phyloP scores from a whole-genome alignment of 2,888 invertebrate species.

The Cheilosia variabilis region DNA sequence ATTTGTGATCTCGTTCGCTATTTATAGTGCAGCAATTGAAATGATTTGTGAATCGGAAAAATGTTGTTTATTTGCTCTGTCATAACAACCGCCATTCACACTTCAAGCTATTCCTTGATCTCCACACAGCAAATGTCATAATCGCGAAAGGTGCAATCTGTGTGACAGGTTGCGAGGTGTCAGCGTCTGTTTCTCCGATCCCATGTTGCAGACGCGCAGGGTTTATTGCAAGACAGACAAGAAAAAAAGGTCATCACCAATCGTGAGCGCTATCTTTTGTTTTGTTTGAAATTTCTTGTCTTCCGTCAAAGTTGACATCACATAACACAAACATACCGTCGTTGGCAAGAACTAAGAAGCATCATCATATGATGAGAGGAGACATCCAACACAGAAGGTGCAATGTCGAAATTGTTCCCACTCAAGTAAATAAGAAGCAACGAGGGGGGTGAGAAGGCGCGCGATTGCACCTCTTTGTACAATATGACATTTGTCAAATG shows the following conservation, averaged over 20 bases:
- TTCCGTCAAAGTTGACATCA: conserved; percentile 60
- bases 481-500: conserved; percentile 74
- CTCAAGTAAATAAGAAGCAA: not conserved
- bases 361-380: conserved; percentile 32
- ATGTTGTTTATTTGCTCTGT: conserved; percentile 27
- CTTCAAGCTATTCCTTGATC: conserved; percentile 5
- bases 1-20: conserved; percentile 42
- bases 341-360: conserved; percentile 45
- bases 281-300: conserved; percentile 2
- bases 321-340: conserved; percentile 15
- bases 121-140: conserved; percentile 57
- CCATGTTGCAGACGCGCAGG: conserved; percentile 1
- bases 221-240: conserved; percentile 18
- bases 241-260: conserved; percentile 51
- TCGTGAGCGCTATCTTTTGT: conserved; percentile 42
- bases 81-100: conserved; percentile 20
- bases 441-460: conserved; percentile 21
- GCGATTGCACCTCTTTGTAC: conserved; percentile 52
- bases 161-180: conserved; percentile 71
- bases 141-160: conserved; percentile 69
- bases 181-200: conserved; percentile 49
- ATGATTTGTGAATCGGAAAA: conserved; percentile 16
- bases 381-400: conserved; percentile 15
- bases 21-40: conserved; percentile 25
- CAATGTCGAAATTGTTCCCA: conserved; percentile 64